Evolutionary conservation across 2,113 vertebrate genomes (phyloP), one percentile per base, ranked within the genome.

Genomic region (Puma concolor): DNA sequence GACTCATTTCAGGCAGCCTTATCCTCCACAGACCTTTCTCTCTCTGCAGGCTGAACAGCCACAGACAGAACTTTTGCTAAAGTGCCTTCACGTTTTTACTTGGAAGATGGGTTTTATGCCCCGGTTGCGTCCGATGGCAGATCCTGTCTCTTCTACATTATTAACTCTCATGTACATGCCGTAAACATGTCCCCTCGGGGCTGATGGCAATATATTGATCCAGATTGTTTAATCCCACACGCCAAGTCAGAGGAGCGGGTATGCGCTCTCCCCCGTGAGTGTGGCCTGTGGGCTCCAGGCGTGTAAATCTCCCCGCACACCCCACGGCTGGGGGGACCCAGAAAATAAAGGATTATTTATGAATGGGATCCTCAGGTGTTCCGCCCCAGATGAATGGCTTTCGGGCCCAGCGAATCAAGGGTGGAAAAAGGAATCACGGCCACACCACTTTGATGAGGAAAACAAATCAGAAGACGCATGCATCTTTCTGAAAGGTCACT

Each of bases 291-390:
- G 44, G 67, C 64, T 81, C 98, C 92, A 96, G 89, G 94, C 94
- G 91, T 98, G 94, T 98, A 98, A 98, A 98, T 98, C 98, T 98
- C 97, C 97, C 96, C 96, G 93, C 71, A 92, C 96, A 98, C 96
- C 98, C 95, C 93, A 93, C 94, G 95, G 92, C 97, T 96, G 96
- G 52, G 95, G 96, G 88, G 92, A 96, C 95, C 76, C 86, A 90
- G 96, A n/a, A 97, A 96, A n/a, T 97, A 96, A 98, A 98, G 94
- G 97, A 97, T 98, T 98, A 98, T 98, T 98, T 98, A 98, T 98
- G 98, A 98, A 98, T 92, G 95, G 92, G 86, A 94, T 94, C 98
- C 97, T 97, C 94, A 92, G 97, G 97, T 90, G 48, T 98, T 98
- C 97, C 88, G 97, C 67, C 95, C 95, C 94, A 96, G 98, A 98